phyloP scores from a whole-genome alignment of 1,140 invertebrate species.

The Callitettix versicolor region DNA sequence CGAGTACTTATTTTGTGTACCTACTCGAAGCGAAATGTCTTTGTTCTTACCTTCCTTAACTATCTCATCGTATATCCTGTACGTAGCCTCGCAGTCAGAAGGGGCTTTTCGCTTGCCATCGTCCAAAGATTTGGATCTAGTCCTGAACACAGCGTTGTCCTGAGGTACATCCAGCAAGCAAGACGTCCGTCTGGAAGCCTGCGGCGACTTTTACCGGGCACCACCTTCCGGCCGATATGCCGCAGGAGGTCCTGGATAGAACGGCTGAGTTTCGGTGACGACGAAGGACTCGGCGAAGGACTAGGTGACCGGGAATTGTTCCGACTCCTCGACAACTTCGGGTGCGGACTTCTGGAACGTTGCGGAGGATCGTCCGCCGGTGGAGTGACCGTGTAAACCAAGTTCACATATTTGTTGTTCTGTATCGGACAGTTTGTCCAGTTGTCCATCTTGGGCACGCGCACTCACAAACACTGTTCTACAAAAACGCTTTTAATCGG shows the following conservation, averaged over 20 bases:
- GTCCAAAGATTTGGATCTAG: constrained; percentile 64
- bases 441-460: neutral
- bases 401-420: constrained; percentile 1
- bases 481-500: neutral
- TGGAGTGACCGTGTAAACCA: constrained; percentile 9
- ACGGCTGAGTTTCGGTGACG: constrained; percentile 6
- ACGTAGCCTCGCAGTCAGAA: constrained; percentile 65
- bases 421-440: neutral
- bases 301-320: constrained; percentile 12
- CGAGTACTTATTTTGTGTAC: too few relatives aligned
- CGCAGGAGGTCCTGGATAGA: constrained; percentile 21
- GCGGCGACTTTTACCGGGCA: constrained; percentile 4
- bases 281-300: neutral
- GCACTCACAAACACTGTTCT: neutral
- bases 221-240: neutral
- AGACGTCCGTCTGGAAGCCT: constrained; percentile 10
- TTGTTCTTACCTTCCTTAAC: constrained; percentile 59
- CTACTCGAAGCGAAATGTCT: too few relatives aligned
- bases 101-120: constrained; percentile 39
- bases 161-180: constrained; percentile 24
- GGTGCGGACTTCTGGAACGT: neutral
- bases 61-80: constrained; percentile 69
- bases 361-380: constrained; percentile 10
- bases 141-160: constrained; percentile 45
- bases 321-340: constrained; percentile 4